Evolutionary conservation across 2,113 vertebrate genomes (phyloP).

Genomic region (Nibea coibor): DNA sequence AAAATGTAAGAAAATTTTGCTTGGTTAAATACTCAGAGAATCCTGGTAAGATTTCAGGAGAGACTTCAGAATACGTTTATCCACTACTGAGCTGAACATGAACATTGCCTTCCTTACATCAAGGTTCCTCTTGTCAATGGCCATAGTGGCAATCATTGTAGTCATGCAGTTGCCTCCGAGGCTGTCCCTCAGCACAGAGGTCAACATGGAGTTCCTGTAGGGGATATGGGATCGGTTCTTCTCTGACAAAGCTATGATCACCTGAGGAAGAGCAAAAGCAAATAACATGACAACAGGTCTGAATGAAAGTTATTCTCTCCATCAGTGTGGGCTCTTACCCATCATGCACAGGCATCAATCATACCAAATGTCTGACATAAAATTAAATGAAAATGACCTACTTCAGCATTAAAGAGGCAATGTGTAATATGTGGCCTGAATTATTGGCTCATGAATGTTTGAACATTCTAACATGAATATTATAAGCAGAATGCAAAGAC

Average conservation of each 20-base stretch:
- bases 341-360: constrained; percentile 6
- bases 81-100: background rate
- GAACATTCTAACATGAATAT: no score
- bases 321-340: background rate
- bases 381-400: background rate
- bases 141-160: constrained; percentile 94
- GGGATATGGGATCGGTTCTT: constrained; percentile 94
- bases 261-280: constrained; percentile 80
- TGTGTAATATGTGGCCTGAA: no score
- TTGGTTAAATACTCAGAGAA: background rate
- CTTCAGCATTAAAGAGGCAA: no score
- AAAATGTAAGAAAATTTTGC: background rate
- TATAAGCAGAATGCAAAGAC: no score
- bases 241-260: constrained; percentile 96
- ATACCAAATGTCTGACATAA: background rate
- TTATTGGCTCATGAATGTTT: no score
- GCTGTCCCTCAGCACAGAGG: constrained; percentile 96
- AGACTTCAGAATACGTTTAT: background rate
- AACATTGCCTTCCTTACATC: constrained; percentile 76
- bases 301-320: background rate
- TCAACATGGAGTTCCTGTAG: constrained; percentile 98
- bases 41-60: background rate
- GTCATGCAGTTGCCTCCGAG: constrained; percentile 98
- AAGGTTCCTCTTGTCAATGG: constrained; percentile 90
- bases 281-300: background rate